phyloP scores from a whole-genome alignment of 2,888 invertebrate species.

The Chirona hameri region DNA sequence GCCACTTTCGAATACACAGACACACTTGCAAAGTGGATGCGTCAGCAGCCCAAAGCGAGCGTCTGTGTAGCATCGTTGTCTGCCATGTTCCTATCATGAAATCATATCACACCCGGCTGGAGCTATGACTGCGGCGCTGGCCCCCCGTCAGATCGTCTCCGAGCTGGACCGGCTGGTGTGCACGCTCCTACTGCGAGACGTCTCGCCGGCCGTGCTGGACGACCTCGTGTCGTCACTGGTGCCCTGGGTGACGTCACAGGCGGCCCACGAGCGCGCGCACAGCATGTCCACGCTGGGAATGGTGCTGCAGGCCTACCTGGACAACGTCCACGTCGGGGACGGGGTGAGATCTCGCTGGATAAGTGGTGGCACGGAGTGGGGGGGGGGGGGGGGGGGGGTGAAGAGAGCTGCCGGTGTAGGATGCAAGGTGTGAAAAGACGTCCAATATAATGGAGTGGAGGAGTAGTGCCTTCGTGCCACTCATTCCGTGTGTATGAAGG shows the following conservation, averaged over 20 bases:
- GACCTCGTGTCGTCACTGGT: slow-evolving; percentile 64
- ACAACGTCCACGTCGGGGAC: slow-evolving; percentile 53
- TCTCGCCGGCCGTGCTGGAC: slow-evolving; percentile 67
- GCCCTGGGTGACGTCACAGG: slow-evolving; percentile 65
- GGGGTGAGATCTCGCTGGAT: background rate
- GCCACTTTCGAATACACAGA: too few species aligned
- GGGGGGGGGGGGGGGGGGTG: too few species aligned
- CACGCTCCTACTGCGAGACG: slow-evolving; percentile 57
- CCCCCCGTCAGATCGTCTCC: background rate
- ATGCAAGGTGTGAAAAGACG: too few species aligned
- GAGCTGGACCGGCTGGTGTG: slow-evolving; percentile 10
- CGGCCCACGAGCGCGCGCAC: slow-evolving; percentile 63
- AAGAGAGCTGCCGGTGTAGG: background rate
- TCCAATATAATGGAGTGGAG: too few species aligned
- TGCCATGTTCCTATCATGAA: too few species aligned
- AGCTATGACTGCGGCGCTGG: background rate
- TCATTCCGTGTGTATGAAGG: too few species aligned
- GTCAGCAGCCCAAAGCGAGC: too few species aligned
- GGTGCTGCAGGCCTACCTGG: slow-evolving; percentile 58
- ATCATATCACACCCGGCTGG: too few species aligned
- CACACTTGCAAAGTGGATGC: too few species aligned
- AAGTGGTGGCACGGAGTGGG: too few species aligned
- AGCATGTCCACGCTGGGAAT: slow-evolving; percentile 52
- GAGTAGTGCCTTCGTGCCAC: too few species aligned
- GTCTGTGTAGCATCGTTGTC: too few species aligned